These are phyloP conservation scores for Xiphophorus couchianus DNA, from an alignment of 2,113 vertebrate species.

Conservation along the genomic window DNA sequence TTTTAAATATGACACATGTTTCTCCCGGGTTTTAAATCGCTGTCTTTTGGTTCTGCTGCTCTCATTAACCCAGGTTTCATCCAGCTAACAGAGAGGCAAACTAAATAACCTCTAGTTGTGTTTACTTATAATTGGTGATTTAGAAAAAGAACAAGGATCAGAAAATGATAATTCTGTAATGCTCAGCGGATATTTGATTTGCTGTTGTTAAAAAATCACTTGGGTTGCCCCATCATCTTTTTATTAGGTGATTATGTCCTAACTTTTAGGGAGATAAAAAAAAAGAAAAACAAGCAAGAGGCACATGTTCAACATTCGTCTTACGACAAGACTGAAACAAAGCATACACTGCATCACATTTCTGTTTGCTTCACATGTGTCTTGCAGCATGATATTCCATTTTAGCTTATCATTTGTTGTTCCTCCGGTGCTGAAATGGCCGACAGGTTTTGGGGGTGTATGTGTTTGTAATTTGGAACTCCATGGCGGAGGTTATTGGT, in stretches of 20 bases:
- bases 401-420: slow-evolving; percentile 35
- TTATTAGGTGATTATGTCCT: not conserved
- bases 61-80: slow-evolving; percentile 51
- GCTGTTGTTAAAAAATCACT: slow-evolving; percentile 43
- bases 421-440: slow-evolving; percentile 50
- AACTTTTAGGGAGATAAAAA: not conserved
- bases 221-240: slow-evolving; percentile 5
- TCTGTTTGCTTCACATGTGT: slow-evolving; percentile 1
- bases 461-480: slow-evolving; percentile 83
- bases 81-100: slow-evolving; percentile 56
- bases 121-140: slow-evolving; percentile 73
- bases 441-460: slow-evolving; percentile 64
- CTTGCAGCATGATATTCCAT: slow-evolving; percentile 10
- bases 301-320: not conserved
- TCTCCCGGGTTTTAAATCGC: not conserved
- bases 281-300: too few species aligned
- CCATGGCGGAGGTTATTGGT: slow-evolving; percentile 73
- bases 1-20: too few species aligned
- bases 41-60: slow-evolving; percentile 39
- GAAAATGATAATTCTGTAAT: slow-evolving; percentile 15
- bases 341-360: not conserved
- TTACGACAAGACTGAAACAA: not conserved
- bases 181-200: slow-evolving; percentile 40
- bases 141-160: not conserved
- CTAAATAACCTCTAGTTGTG: slow-evolving; percentile 67